A percentile compares a stretch with the other conserved stretches of the same genome.
Evolutionary conservation across 2,113 vertebrate genomes (phyloP).

Genomic region (Laticauda colubrina): DNA sequence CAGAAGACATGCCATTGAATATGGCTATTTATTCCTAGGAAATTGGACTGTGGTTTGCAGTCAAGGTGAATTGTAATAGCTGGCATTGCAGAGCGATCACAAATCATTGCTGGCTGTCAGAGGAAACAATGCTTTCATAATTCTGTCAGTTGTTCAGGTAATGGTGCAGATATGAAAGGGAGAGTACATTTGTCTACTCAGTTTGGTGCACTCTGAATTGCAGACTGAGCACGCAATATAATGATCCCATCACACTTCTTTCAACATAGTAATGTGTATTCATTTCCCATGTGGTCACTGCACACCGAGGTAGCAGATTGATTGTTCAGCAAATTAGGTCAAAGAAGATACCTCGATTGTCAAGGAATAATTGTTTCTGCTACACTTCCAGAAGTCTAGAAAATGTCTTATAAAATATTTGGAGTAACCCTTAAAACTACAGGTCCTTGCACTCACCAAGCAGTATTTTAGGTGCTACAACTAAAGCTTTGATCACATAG

Average conservation of each 20-base stretch:
- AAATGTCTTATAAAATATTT: neutral
- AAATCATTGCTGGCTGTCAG: neutral
- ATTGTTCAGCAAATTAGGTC: slow-evolving; percentile 3
- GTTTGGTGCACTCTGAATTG: slow-evolving; percentile 1
- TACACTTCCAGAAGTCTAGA: neutral
- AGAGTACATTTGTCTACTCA: slow-evolving; percentile 18
- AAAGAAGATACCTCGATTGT: slow-evolving; percentile 1
- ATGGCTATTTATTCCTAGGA: neutral
- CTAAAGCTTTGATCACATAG: neutral
- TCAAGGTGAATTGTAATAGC: neutral
- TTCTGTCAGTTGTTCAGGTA: neutral
- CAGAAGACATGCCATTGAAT: neutral
- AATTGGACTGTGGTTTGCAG: neutral
- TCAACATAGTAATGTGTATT: slow-evolving; percentile 10
- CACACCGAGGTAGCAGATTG: slow-evolving; percentile 2
- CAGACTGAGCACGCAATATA: slow-evolving; percentile 20
- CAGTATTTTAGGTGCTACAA: neutral
- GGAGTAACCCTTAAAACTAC: neutral
- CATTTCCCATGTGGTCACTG: neutral
- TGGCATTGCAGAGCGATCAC: neutral
- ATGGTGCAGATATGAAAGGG: neutral
- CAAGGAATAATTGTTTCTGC: neutral
- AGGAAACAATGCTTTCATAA: neutral
- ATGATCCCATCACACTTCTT: slow-evolving; percentile 24
- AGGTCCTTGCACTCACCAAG: neutral